These are phyloP conservation scores for Sitta carolinensis DNA, from an alignment of 2,797 vertebrate genomes.

Conservation along the genomic window DNA sequence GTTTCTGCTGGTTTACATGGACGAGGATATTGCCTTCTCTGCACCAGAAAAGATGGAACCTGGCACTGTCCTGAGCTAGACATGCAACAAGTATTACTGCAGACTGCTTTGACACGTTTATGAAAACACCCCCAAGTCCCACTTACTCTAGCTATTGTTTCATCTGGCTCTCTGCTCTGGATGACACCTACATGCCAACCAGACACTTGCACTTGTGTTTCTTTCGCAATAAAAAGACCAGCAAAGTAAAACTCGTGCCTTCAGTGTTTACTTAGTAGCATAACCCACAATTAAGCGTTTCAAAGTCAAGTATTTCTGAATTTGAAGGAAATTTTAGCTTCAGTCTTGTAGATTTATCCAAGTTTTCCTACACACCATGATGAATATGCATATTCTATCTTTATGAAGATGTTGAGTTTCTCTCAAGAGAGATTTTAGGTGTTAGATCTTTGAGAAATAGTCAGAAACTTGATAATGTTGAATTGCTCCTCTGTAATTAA, in stretches of 20 bases:
- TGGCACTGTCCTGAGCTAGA: neutral
- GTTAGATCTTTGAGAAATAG: neutral
- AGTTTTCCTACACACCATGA: neutral
- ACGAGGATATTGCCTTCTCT: neutral
- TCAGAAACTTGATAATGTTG: neutral
- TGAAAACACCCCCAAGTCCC: neutral
- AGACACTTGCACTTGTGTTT: neutral
- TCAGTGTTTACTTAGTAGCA: neutral
- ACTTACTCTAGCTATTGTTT: neutral
- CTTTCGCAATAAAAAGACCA: neutral
- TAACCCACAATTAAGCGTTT: neutral
- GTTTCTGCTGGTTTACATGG: neutral
- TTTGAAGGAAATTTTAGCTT: neutral
- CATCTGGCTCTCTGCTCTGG: neutral
- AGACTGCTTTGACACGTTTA: neutral
- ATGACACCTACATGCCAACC: neutral
- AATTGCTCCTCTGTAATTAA: neutral
- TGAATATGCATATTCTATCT: neutral
- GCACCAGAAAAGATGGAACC: neutral
- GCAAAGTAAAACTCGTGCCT: neutral
- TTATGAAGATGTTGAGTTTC: neutral
- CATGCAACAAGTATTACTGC: neutral
- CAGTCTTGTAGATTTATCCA: neutral
- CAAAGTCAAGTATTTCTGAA: neutral
- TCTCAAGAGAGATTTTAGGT: neutral